Base-by-base conservation (phyloP, 2,888 invertebrate species). In the Phytoseiulus persimilis region DNA sequence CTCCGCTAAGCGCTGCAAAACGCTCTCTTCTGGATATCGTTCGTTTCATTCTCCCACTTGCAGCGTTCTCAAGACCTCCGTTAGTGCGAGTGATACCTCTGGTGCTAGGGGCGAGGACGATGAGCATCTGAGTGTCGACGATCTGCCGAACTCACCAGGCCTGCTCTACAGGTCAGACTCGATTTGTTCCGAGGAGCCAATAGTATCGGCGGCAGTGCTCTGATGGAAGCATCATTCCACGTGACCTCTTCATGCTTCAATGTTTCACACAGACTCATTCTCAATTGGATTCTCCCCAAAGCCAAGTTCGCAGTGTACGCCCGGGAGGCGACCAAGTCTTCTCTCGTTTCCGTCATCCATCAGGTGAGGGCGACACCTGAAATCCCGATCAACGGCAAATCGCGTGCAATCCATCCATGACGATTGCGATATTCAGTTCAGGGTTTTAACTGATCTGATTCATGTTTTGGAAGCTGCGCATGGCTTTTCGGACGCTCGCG, bases 281-380 rank as follows among this genome's bases (percentile, higher is more conserved):
- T 83, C 11, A 83, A 33, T 2, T 83, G 83, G 83, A 14, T 83
- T 31, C 32, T 83, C 18, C 83, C 83, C 1, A 31, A 33, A 32
- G 83, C 83, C 3, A 23, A 83, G 83, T 83, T 32, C 83, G 83
- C 83, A 9, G 83, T 83, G 3, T 83, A 83, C 18, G 83, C 83
- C 11, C 31, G 83, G 31, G 83, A 83, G 31, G 83, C 11, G 33
- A 83, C 83, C 3, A 83, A 83, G 23, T 83, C 83, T 11, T 83
- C 83, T 32, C 33, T 83, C 14, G 33, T 83, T 5, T 83, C 11
- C 31, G 83, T 83, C 31, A 83, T 83, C 83, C 83, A 83, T 83
- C 31, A 83, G 83, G 83, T 83, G 83, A 87, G 31, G 31, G 33
- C 31, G n/a, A n/a, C n/a, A n/a, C n/a, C n/a, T n/a, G n/a, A n/a